phyloP scores from a whole-genome alignment of 1,140 invertebrate genomes.

The Arctopsyche grandis region DNA sequence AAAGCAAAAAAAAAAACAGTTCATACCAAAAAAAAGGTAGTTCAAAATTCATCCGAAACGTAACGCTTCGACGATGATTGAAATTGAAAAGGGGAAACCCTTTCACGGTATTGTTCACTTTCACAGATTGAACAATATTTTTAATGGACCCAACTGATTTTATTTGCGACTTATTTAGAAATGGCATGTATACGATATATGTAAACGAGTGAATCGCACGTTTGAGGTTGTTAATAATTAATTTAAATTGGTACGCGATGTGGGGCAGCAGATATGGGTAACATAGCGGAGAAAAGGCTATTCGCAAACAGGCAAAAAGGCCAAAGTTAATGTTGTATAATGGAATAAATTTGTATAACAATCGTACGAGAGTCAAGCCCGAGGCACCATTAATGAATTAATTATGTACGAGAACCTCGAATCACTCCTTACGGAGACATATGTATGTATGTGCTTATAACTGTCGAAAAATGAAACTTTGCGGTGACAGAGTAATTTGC shows the following conservation, averaged over 20 bases:
- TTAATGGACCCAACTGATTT: background rate
- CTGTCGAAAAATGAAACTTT: background rate
- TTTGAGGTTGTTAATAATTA: no score
- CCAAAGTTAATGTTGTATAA: slow-evolving; percentile 26
- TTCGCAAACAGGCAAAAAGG: background rate
- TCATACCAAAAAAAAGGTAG: background rate
- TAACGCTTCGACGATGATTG: background rate
- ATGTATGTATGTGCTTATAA: no score
- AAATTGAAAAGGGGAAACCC: background rate
- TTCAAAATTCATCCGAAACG: background rate
- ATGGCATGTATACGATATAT: no score
- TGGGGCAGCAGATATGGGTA: no score
- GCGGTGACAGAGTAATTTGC: background rate
- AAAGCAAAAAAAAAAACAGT: no score
- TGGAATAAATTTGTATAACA: slow-evolving; percentile 31
- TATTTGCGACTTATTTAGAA: no score
- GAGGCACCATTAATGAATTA: slow-evolving; percentile 27
- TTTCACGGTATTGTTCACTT: background rate
- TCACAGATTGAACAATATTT: background rate
- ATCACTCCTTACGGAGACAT: background rate
- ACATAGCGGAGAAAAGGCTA: no score
- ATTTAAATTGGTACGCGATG: no score
- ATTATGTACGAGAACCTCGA: background rate
- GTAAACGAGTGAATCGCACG: no score
- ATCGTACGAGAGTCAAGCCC: slow-evolving; percentile 9